Evolutionary conservation across 2,888 invertebrate genomes (phyloP).

Genomic region (Agriopis leucophaearia): DNA sequence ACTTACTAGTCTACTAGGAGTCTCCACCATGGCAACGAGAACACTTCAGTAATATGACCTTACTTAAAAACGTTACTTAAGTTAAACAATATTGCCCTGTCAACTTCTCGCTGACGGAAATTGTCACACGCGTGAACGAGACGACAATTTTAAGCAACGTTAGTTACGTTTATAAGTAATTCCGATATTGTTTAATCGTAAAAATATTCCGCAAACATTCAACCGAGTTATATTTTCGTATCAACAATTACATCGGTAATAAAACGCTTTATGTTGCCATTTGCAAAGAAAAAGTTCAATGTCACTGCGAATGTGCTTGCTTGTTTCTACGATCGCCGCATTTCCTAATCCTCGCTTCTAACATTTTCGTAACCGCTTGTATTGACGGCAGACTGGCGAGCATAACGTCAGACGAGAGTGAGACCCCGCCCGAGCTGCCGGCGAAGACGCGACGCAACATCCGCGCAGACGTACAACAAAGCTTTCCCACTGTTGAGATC

Average conservation of each 20-base stretch:
- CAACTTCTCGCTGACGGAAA: too few relatives aligned
- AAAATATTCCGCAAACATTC: background rate
- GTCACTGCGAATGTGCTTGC: constrained; percentile 23
- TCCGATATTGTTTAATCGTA: background rate
- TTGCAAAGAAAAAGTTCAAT: constrained; percentile 26
- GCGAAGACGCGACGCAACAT: constrained; percentile 83
- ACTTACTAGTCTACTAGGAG: constrained; percentile 6
- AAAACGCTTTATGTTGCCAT: constrained; percentile 19
- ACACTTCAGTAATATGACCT: background rate
- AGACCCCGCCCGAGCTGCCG: constrained; percentile 88
- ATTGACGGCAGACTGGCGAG: constrained; percentile 69
- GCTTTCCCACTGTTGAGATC: constrained; percentile 47
- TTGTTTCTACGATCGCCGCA: constrained; percentile 24
- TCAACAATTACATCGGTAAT: constrained; percentile 6
- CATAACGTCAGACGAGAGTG: constrained; percentile 79
- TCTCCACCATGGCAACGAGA: background rate
- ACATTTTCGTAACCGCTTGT: constrained; percentile 43
- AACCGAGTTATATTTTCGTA: constrained; percentile 1
- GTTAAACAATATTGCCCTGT: too few relatives aligned
- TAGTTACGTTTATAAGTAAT: too few relatives aligned
- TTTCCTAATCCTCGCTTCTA: constrained; percentile 33
- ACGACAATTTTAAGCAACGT: too few relatives aligned
- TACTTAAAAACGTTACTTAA: too few relatives aligned
- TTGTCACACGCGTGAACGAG: too few relatives aligned
- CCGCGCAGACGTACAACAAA: constrained; percentile 80